These are phyloP conservation scores for Latheticus oryzae DNA, from an alignment of 2,888 invertebrate species.

Conservation along the genomic window DNA sequence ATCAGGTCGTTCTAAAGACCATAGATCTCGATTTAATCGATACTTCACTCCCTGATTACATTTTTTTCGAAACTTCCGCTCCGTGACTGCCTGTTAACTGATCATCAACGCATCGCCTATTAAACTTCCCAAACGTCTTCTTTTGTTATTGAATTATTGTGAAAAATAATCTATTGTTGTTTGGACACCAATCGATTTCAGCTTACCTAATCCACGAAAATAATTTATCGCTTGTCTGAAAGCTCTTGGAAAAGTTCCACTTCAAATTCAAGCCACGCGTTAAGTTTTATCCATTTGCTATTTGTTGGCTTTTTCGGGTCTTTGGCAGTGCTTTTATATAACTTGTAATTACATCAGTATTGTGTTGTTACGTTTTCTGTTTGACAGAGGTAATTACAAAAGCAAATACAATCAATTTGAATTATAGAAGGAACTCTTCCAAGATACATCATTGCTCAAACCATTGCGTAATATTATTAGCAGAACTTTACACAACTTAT, in stretches of 20 bases:
- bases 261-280: constrained; percentile 43
- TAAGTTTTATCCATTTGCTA: constrained; percentile 37
- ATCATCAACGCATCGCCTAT: constrained; percentile 6
- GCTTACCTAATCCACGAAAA: constrained; percentile 28
- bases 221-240: constrained; percentile 35
- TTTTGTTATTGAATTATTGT: constrained; percentile 48
- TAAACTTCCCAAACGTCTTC: constrained; percentile 8
- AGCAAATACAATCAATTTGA: constrained; percentile 29
- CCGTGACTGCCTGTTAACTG: constrained; percentile 1
- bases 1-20: no score
- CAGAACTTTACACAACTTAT: constrained; percentile 30
- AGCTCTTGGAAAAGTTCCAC: constrained; percentile 9
- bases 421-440: constrained; percentile 23
- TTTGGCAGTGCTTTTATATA: constrained; percentile 14
- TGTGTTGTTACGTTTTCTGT: constrained; percentile 24
- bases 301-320: constrained; percentile 23
- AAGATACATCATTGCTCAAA: constrained; percentile 26
- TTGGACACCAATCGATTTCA: constrained; percentile 47
- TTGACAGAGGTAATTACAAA: constrained; percentile 27
- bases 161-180: constrained; percentile 47
- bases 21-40: no score
- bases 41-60: constrained; percentile 3
- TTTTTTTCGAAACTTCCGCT: constrained; percentile 11
- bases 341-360: constrained; percentile 17
- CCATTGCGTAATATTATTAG: constrained; percentile 32